These are phyloP conservation scores for Procavia capensis DNA, from an alignment of 2,113 vertebrate species.

Conservation along the genomic window DNA sequence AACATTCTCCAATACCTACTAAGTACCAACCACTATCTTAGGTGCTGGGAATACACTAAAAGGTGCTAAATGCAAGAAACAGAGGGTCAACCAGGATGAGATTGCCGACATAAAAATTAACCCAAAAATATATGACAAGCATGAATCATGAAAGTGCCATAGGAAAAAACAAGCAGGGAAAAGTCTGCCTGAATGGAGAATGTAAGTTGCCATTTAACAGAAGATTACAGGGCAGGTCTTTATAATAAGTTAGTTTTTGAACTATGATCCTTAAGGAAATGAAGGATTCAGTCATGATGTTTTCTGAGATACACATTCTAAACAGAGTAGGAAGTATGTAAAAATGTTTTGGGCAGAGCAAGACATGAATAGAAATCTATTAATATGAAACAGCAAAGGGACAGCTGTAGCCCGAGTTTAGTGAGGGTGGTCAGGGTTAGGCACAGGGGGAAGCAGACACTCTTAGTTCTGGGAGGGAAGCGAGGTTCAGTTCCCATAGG, in stretches of 20 bases:
- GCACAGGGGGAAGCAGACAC: too few relatives aligned
- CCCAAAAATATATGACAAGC: background rate
- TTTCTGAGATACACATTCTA: too few relatives aligned
- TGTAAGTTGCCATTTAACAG: background rate
- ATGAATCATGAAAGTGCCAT: background rate
- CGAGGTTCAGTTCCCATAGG: too few relatives aligned
- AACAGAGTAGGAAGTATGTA: too few relatives aligned
- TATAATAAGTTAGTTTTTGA: background rate
- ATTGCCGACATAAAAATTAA: background rate
- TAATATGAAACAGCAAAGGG: fast-evolving
- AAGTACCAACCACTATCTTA: background rate
- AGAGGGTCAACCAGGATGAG: background rate
- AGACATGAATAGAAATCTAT: too few relatives aligned
- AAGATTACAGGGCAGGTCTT: background rate
- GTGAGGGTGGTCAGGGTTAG: too few relatives aligned
- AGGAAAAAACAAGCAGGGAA: background rate
- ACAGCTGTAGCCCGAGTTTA: fast-evolving
- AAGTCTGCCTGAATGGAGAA: background rate
- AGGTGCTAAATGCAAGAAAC: background rate
- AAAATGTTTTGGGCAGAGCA: background rate
- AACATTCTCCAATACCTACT: background rate
- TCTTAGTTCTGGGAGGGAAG: fast-evolving
- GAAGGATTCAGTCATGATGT: background rate
- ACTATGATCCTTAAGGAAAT: background rate
- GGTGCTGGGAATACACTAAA: background rate